These are phyloP conservation scores for Acanthoscelides obtectus DNA, from an alignment of 2,888 invertebrate species.

Conservation along the genomic window DNA sequence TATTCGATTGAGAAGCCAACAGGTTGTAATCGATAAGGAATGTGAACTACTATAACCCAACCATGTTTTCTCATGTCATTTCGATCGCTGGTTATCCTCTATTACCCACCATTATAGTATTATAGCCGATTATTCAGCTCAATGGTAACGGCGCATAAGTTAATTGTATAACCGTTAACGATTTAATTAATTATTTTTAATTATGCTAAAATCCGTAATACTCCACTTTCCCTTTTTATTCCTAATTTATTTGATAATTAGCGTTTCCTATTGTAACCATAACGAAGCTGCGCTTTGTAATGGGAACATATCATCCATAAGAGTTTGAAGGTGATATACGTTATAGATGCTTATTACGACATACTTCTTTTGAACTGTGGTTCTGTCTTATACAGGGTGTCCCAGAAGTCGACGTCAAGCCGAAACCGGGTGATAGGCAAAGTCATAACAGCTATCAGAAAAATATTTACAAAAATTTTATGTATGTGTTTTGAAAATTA, in stretches of 20 bases:
- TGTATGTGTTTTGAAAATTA: too few relatives aligned
- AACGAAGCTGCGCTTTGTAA: background rate
- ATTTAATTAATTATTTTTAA: background rate
- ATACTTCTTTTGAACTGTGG: too few relatives aligned
- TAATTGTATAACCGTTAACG: background rate
- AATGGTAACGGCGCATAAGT: background rate
- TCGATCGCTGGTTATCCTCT: background rate
- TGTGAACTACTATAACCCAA: background rate
- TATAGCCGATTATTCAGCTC: background rate
- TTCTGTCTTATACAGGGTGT: too few relatives aligned
- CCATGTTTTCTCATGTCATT: background rate
- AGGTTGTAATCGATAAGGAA: too few relatives aligned
- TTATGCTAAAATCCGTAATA: background rate
- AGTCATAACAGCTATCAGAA: too few relatives aligned
- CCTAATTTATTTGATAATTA: background rate
- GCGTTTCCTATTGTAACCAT: background rate
- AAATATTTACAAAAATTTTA: too few relatives aligned
- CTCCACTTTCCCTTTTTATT: background rate
- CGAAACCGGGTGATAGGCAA: too few relatives aligned
- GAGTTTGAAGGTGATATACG: background rate
- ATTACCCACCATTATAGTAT: background rate
- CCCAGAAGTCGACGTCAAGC: too few relatives aligned
- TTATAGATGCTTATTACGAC: too few relatives aligned
- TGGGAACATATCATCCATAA: background rate
- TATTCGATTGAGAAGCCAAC: too few relatives aligned